Conservation (phyloP, 2,113 vertebrate species). For the Perca fluviatilis region DNA sequence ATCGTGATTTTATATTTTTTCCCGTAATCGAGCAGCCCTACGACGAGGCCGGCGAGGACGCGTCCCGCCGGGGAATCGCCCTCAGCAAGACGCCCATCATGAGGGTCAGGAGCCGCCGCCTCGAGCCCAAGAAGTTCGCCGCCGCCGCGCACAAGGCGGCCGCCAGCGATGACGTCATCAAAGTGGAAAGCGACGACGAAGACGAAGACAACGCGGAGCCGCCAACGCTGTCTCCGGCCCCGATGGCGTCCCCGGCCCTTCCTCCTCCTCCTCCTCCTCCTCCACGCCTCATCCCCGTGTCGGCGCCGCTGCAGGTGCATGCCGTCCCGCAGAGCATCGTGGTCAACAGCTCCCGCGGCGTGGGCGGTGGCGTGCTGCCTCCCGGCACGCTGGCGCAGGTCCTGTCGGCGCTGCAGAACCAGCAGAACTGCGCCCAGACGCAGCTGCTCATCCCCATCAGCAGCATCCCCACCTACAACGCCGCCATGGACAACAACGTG, state of each 20-base stretch:
- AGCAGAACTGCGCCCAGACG: constrained; percentile 86
- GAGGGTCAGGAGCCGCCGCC: constrained; percentile 91
- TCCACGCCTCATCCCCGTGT: constrained; percentile 60
- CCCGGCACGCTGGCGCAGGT: constrained; percentile 86
- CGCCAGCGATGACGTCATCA: constrained; percentile 67
- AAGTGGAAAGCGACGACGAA: constrained; percentile 88
- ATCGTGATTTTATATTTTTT: too few relatives aligned
- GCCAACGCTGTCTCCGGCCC: constrained; percentile 71
- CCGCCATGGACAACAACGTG: constrained; percentile 94
- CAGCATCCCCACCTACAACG: constrained; percentile 97
- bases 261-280: not conserved
- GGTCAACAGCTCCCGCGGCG: constrained; percentile 57
- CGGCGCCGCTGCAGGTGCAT: constrained; percentile 66
- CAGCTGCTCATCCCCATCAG: constrained; percentile 97
- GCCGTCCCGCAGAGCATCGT: constrained; percentile 67
- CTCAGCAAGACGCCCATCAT: constrained; percentile 99
- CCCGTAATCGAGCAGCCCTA: too few relatives aligned
- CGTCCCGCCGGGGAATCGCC: constrained; percentile 86
- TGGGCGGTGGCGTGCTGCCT: constrained; percentile 53
- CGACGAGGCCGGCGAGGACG: constrained; percentile 69
- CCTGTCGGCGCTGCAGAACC: constrained; percentile 91
- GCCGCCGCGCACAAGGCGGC: constrained; percentile 83
- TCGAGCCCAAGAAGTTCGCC: constrained; percentile 88
- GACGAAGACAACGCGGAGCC: constrained; percentile 85
- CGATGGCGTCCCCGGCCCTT: not conserved